Conservation (phyloP, 2,888 invertebrate species). For the Pediacus dermestoides region DNA sequence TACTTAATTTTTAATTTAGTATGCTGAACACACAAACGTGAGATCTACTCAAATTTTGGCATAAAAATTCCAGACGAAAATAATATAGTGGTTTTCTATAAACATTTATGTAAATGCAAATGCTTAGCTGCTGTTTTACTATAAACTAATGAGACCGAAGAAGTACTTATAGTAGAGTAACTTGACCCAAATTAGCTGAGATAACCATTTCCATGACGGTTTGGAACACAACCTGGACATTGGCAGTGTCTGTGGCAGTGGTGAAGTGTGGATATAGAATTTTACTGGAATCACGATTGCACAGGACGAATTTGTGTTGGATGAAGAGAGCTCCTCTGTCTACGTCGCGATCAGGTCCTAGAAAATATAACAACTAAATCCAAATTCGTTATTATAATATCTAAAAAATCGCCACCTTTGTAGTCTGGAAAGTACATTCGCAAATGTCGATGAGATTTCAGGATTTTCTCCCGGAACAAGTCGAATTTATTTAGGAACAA, state of each 20-base stretch:
- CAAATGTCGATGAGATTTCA: constrained; percentile 60
- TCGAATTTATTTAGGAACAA: constrained; percentile 64
- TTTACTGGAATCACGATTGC: constrained; percentile 56
- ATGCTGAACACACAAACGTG: constrained; percentile 1
- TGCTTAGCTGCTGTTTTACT: not conserved
- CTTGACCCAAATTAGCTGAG: constrained; percentile 58
- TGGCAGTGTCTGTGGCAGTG: constrained; percentile 64
- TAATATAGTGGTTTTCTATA: not conserved
- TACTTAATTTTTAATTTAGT: constrained; percentile 1
- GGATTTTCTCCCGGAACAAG: constrained; percentile 62
- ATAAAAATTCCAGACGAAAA: not conserved
- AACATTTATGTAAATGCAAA: not conserved
- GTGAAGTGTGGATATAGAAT: constrained; percentile 64
- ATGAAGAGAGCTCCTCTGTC: constrained; percentile 61
- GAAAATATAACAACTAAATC: constrained; percentile 17
- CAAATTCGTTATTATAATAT: constrained; percentile 3
- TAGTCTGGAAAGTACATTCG: constrained; percentile 60
- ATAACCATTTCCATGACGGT: constrained; percentile 65
- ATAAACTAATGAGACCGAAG: constrained; percentile 1
- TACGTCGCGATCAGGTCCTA: constrained; percentile 61
- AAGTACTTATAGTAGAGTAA: constrained; percentile 52
- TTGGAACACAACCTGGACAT: constrained; percentile 63
- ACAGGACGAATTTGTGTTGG: constrained; percentile 58
- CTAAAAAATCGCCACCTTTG: constrained; percentile 44
- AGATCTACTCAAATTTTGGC: not conserved